phyloP scores from a whole-genome alignment of 2,888 invertebrate species.

The Linyphia triangularis region DNA sequence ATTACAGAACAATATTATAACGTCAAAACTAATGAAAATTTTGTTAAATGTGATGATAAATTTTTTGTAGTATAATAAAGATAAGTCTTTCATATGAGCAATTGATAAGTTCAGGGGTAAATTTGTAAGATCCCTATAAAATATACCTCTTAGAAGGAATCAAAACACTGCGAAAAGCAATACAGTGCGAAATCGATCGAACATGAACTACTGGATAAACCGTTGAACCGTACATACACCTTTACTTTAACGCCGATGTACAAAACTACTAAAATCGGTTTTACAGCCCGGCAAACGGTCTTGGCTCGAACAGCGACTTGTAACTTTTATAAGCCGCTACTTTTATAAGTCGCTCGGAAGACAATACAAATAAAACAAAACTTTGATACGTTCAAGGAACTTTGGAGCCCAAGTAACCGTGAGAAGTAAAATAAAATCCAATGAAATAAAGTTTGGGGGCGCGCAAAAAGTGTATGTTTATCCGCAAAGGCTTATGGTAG shows the following conservation, averaged over 20 bases:
- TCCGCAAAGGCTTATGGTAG: not conserved
- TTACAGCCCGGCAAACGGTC: conserved; percentile 51
- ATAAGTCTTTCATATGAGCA: too few species aligned
- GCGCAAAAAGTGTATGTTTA: not conserved
- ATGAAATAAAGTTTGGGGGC: conserved; percentile 2
- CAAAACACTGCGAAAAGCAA: conserved; percentile 53
- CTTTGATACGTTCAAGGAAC: conserved; percentile 22
- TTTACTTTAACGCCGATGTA: conserved; percentile 38
- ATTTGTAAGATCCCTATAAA: not conserved
- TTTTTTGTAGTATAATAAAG: too few species aligned
- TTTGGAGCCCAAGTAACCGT: conserved; percentile 47
- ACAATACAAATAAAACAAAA: conserved; percentile 43
- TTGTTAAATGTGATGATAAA: too few species aligned
- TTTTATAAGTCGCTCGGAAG: conserved; percentile 27
- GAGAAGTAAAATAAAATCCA: not conserved
- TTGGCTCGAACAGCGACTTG: conserved; percentile 17
- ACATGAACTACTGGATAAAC: conserved; percentile 20
- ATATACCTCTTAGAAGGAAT: conserved; percentile 16
- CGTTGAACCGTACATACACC: conserved; percentile 24
- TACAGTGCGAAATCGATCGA: conserved; percentile 49
- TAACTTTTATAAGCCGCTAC: conserved; percentile 40
- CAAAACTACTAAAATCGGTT: conserved; percentile 56
- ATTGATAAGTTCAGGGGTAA: not conserved
- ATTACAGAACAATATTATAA: too few species aligned
- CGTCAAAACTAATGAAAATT: too few species aligned